phyloP scores from a whole-genome alignment of 2,888 invertebrate genomes.

The Cepaea hortensis region DNA sequence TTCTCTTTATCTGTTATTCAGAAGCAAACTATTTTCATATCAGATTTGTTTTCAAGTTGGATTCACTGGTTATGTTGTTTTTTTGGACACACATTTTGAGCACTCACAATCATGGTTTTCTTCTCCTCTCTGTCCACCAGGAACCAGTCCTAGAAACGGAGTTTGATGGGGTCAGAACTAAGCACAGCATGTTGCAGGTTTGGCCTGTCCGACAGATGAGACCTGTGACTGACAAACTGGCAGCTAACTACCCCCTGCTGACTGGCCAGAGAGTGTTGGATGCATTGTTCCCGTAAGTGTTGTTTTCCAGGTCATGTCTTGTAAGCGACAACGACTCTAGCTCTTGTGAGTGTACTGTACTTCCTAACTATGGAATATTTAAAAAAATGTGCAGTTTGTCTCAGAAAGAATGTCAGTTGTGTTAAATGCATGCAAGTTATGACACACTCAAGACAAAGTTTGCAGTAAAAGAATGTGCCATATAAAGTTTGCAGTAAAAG shows the following conservation, averaged over 20 bases:
- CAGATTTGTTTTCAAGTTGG: too few relatives aligned
- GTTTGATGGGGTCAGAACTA: conserved; percentile 94
- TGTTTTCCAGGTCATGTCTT: neutral
- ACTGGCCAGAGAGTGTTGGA: conserved; percentile 99
- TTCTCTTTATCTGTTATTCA: too few relatives aligned
- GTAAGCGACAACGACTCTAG: neutral
- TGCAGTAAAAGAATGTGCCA: too few relatives aligned
- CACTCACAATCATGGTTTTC: neutral
- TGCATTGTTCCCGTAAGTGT: conserved; percentile 93
- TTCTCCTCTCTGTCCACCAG: conserved; percentile 76
- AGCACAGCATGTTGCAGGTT: conserved; percentile 97
- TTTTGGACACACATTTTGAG: neutral
- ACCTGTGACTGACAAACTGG: conserved; percentile 97
- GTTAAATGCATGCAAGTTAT: too few relatives aligned
- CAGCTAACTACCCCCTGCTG: conserved; percentile 97
- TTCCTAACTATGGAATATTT: too few relatives aligned
- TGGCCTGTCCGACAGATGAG: conserved; percentile 99
- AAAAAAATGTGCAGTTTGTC: neutral
- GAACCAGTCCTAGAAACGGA: conserved; percentile 98
- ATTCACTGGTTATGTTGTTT: neutral
- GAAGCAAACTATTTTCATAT: too few relatives aligned
- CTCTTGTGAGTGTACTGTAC: too few relatives aligned
- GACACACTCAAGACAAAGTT: too few relatives aligned
- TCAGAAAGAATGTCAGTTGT: neutral
- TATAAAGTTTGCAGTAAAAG: too few relatives aligned